Evolutionary conservation across 2,797 vertebrate species (phyloP), one percentile per base, ranked within the genome.

Genomic region (Orientallactaga sibirica): DNA sequence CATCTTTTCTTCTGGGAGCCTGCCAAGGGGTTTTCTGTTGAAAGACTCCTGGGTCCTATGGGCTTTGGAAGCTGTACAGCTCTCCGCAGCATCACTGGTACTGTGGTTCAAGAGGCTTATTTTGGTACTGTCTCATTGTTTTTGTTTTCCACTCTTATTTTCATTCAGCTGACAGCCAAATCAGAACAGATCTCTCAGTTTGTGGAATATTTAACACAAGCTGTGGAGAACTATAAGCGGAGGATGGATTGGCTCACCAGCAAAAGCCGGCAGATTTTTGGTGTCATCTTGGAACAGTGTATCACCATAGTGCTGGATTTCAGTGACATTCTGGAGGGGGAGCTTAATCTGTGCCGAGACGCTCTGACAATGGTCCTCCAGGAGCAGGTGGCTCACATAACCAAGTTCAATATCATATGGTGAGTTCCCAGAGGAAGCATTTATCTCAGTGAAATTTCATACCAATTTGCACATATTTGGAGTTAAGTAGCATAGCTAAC

Each of bases 191-290:
- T 99, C 78, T 90, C 94, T 95, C 97, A 97, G 96, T 98, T 98
- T 80, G 94, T 97, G 91, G 96, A 97, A 25, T 95, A 82, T 82
- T 95, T 99, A 91, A 97, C 92, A 79, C 91, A 88, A 93, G 98
- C 97, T 43, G 97, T 97, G 91, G 97, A 97, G 89, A 96, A 97
- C 4, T 98, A 98, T 71, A 96, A 96, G 85, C 96, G 96, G 67
- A 97, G 98, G 93, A 97, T 98, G 97, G 97, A 97, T 75, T 99
- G 98, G 98, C 97, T 99, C 91, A 98, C 98, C 88, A 98, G 98
- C 41, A 95, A 96, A 43, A 99, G 98, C 93, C 98, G 98, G 67
- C 98, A 98, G 96, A 94, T 98, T 87, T 99, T 99, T 96, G 98
- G 98, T 77, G 98, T 99, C 89, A 98, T 99, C 93, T 98, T 98